Base-by-base conservation (phyloP, 2,113 vertebrate genomes). In the Dryoscopus gambensis region DNA sequence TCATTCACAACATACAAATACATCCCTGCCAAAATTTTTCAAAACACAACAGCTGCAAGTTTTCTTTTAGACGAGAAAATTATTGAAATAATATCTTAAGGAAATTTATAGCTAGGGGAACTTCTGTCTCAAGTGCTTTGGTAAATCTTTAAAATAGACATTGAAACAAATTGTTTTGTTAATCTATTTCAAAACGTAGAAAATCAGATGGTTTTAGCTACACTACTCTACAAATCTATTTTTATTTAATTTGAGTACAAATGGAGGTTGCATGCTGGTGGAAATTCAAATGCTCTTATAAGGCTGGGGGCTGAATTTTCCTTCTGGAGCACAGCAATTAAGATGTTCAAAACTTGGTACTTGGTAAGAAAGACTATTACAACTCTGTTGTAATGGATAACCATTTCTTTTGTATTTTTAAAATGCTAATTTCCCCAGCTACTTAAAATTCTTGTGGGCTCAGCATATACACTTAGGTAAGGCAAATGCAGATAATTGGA, bases 31-130 rank as follows among this genome's bases (percentile, higher is more conserved):
- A 95, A 92, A 68, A 13, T 31, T 95, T 94, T 79, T 93, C 57
- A 71, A 87, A 96, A 95, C 63, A 85, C 44, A 87, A 79, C 94
- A 97, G 93, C 93, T 97, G 91, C 87, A 89, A 89, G 52, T 87
- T 96, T 94, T 93, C 93, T 91, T 68, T 76, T 71, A 84, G 40
- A 87, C 65, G 77, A 57, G 60, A 85, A 95, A 92, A n/a, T 60
- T 87, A 79, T 14, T 76, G 70, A 95, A 95, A 53, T 27, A 76
- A 19, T 84, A 25, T 83, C 44, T 71, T 76, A 49, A 76, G 46
- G 33, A 87, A 77, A 75, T 84, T 89, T 87, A 53, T 81, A 53
- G 40, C n/a, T 89, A 73, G 50, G 17, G 76, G 5, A 84, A 13
- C 53, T 70, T 83, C 30, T 67, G 15, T 37, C 11, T 25, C 3